Evolutionary conservation across 2,797 vertebrate genomes (phyloP), one percentile per base, ranked within the genome.

Genomic region (Miichthys miiuy): DNA sequence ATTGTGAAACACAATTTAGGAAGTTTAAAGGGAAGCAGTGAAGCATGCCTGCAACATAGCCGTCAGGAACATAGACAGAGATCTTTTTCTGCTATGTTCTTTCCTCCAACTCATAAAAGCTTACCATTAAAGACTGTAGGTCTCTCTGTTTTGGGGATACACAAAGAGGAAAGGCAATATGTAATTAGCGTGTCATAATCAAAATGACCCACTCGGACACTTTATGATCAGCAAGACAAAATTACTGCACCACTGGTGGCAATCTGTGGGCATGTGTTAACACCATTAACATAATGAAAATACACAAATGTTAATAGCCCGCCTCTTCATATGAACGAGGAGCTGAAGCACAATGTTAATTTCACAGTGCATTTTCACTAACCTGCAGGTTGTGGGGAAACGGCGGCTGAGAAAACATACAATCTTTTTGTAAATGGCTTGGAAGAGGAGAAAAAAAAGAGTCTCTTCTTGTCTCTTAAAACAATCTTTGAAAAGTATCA

Each of bases 101-200:
- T 86, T 85, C 80, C 82, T 83, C 77, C 86, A 91, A 97, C 97
- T 97, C 97, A 96, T 97, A 98, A 98, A 98, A 96, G 96, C 96
- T 97, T 96, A 97, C 97, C 97, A 98, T 98, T 98, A 98, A 97
- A 97, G 97, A 97, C 96, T 95, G 96, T 95, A 96, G 96, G 96
- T 96, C 95, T 95, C 96, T 96, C 95, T 96, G 96, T 97, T 96
- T 96, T 95, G 94, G n/a, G 55, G 27, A 89, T 75, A 91, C 83
- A 91, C 87, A 90, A 68, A 89, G 77, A 87, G 69, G 79, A 87
- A 78, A 95, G 95, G 96, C 96, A 96, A 97, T 97, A 98, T 97
- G 97, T 98, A 98, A 99, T 99, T 99, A 99, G 98, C 95, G 96
- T 97, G 97, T 99, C 97, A 98, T 98, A 99, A 99, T 99, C 97